Percentiles rank a stretch among this genome's conserved stretches.
These are phyloP conservation scores for Eurosta solidaginis DNA, from an alignment of 1,140 invertebrate genomes.

Conservation along the genomic window DNA sequence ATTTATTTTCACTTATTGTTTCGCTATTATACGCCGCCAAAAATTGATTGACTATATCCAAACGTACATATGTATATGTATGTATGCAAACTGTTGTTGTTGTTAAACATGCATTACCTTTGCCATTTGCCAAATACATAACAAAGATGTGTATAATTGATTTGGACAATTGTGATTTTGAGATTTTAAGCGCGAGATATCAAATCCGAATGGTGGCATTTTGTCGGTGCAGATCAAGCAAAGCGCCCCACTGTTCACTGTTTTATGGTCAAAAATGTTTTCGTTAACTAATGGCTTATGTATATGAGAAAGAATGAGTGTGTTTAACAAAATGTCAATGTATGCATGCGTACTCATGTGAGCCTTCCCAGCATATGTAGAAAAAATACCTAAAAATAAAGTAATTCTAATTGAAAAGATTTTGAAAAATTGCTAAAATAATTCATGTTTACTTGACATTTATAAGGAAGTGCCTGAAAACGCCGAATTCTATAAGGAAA, in stretches of 20 bases:
- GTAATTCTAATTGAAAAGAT: neutral
- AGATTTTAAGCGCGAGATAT: neutral
- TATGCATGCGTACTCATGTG: neutral
- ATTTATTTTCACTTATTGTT: slow-evolving; percentile 1
- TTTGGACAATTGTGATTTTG: neutral
- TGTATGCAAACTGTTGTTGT: neutral
- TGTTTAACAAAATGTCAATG: neutral
- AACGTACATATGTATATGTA: too few relatives aligned
- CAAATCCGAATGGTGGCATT: slow-evolving; percentile 21
- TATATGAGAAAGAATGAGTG: neutral
- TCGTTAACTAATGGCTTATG: neutral
- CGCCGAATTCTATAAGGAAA: neutral
- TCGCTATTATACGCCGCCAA: neutral
- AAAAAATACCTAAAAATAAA: neutral
- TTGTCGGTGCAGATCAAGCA: slow-evolving; percentile 34
- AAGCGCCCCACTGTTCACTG: slow-evolving; percentile 29
- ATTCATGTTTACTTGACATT: slow-evolving; percentile 11
- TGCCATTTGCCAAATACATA: too few relatives aligned
- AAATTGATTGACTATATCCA: neutral
- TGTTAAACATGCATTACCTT: neutral
- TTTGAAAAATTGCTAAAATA: slow-evolving; percentile 13
- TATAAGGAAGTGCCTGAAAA: neutral
- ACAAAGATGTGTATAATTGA: neutral
- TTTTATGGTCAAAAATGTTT: slow-evolving; percentile 12
- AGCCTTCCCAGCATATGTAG: neutral